Evolutionary conservation across 2,888 invertebrate species (phyloP), one percentile per base, ranked within the genome.

Genomic region (Nebria brevicollis): DNA sequence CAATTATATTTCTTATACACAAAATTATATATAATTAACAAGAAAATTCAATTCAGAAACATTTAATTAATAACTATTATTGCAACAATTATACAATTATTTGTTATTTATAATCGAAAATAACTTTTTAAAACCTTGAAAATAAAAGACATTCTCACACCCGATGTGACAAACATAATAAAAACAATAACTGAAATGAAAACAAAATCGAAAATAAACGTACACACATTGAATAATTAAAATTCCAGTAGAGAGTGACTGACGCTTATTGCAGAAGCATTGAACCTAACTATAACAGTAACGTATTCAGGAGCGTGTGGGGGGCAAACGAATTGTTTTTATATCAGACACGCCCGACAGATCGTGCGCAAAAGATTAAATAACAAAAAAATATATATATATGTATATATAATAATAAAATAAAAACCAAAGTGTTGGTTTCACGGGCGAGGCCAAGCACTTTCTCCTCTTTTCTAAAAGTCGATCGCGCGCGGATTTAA

Each of bases 391-490:
- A 34, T 1, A 20, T 20, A 20, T 20, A 20, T 20, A 20, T 20
- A 20, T 20, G 1, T 20, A 20, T 20, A 1, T 20, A 20, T 34
- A 34, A 34, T 34, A 74, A 79, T 79, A 75, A 79, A 66, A 79
- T 74, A 79, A 79, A 77, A 68, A 73, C 68, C 43, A 77, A 41
- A 77, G 43, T 66, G 68, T 66, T 20, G 43, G 68, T 79, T 79
- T 79, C 79, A 79, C 75, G 79, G 79, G 79, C 79, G 79, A 74
- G 79, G 79, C 79, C 79, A 70, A 34, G 34, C 70, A 79, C 79
- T 79, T 79, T 79, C 79, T 75, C 79, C 25, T 20, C 72, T 34
- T 78, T 75, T 75, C 75, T 75, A 54, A 64, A 26, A 75, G 70
- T 70, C 70, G 70, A 70, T 70, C 70, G 54, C 54, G 54, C 54